Evolutionary conservation across 2,113 vertebrate genomes (phyloP).

Genomic region (Hemiprocne comata): DNA sequence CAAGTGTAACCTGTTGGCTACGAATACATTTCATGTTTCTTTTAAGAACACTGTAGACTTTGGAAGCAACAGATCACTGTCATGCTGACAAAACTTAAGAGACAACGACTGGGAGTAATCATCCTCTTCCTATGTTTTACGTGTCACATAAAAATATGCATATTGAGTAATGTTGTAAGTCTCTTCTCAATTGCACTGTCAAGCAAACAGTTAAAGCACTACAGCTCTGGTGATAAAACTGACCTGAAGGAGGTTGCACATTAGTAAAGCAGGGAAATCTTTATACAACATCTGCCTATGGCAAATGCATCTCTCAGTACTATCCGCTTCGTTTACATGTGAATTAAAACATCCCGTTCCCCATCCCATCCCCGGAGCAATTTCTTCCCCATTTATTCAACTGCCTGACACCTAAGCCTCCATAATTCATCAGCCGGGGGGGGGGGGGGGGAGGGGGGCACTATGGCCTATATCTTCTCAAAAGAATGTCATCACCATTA

Average conservation of each 20-base stretch:
- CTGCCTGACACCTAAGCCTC: background rate
- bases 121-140: rapidly evolving
- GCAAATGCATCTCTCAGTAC: background rate
- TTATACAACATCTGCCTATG: background rate
- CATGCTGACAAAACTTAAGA: background rate
- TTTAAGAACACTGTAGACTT: background rate
- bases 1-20: background rate
- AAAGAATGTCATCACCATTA: background rate
- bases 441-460: background rate
- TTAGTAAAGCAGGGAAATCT: background rate
- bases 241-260: background rate
- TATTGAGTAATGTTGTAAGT: background rate
- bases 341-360: background rate
- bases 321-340: background rate
- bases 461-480: background rate
- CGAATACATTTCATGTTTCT: background rate
- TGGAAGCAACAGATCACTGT: background rate
- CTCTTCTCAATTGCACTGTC: background rate
- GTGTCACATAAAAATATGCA: background rate
- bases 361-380: too few species aligned
- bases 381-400: background rate
- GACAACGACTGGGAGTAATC: background rate
- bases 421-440: background rate
- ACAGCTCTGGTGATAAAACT: background rate
- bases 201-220: background rate